These are phyloP conservation scores for Umimayanthus kanabou DNA, from an alignment of 92 coral and sea anemone genomes.

Conservation along the genomic window DNA sequence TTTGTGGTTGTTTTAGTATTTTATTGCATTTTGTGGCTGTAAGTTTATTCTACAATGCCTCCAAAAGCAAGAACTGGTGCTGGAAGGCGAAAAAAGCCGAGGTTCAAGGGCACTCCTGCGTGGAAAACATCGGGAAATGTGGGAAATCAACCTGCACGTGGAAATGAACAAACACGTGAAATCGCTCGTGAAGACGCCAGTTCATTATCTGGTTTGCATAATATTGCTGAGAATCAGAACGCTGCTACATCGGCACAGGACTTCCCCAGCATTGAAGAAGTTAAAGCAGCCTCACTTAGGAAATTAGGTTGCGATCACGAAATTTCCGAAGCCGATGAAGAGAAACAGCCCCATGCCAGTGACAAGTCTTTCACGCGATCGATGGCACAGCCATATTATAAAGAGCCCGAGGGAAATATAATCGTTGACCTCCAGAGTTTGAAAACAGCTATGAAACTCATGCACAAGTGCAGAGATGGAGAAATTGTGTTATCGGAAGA, in stretches of 20 bases:
- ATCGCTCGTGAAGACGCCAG: slow-evolving; percentile 4
- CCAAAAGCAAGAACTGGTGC: slow-evolving; percentile 2
- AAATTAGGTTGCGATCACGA: not conserved
- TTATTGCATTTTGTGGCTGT: not conserved
- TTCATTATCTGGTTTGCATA: slow-evolving; percentile 3
- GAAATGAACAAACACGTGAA: not conserved
- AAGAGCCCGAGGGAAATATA: slow-evolving; percentile 9
- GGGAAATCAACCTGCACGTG: slow-evolving; percentile 11
- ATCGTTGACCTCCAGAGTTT: slow-evolving; percentile 5
- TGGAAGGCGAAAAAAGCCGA: not conserved
- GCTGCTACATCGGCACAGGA: slow-evolving; percentile 3
- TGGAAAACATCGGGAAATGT: not conserved
- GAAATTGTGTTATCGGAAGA: slow-evolving; percentile 35
- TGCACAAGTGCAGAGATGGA: slow-evolving; percentile 45
- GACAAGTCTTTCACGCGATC: slow-evolving; percentile 1
- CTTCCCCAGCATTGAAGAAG: slow-evolving; percentile 4
- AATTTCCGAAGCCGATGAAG: not conserved
- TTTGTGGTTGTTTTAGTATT: slow-evolving; percentile 13
- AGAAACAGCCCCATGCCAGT: not conserved
- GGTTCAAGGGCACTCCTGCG: slow-evolving; percentile 1
- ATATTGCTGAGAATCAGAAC: not conserved
- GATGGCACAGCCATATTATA: slow-evolving; percentile 3
- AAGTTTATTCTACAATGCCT: slow-evolving; percentile 1
- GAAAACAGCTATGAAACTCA: slow-evolving; percentile 9
- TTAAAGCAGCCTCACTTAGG: slow-evolving; percentile 10